Evolutionary conservation across 2,113 vertebrate genomes (phyloP), one percentile per base, ranked within the genome.

Genomic region (Prunella fulvescens): DNA sequence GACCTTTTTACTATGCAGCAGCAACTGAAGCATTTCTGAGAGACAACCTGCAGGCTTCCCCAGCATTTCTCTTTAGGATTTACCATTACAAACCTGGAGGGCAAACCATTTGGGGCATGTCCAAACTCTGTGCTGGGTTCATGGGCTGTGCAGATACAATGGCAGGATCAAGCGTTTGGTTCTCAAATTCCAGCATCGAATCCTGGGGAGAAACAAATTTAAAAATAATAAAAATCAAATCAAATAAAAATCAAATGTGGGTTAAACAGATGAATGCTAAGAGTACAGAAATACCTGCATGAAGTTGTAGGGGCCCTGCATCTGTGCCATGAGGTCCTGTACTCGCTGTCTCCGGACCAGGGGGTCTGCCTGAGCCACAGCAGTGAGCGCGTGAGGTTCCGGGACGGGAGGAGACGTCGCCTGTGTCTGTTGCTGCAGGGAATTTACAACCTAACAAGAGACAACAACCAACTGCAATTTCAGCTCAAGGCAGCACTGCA

Each of bases 251-350:
- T 9, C 3, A 47, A 66, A 72, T 61, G 40, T 14, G 14, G 42
- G 60, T 50, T 28, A 25, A 37, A 81, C 64, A 28, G 1, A 44
- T 0, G 3, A 61, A 12, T 5, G 3, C 25, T 50, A 1, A 42
- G 18, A 64, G 37, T 4, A 58, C 6, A 90, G 51, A 73, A 58
- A 8, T 89, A 99, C 99, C 98, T 99, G 99, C 98, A 99, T 99
- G 97, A 99, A 99, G 97, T 99, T 99, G 96, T 99, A 99, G 0
- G 99, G 99, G 40, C 99, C 99, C 95, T 99, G 99, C 99, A 99
- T 99, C 95, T 99, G 99, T 24, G 99, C 99, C 99, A 99, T 99
- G 66, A 99, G 99, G 96, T 99, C 99, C 94, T 99, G 99, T 86
- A 99, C 99, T 39, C 96, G 98, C 97, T 99, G 99, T 86, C 99